A percentile compares a stretch with the other conserved stretches of the same genome.
Evolutionary conservation across 2,113 vertebrate genomes (phyloP).

Genomic region (Phrynosoma platyrhinos): DNA sequence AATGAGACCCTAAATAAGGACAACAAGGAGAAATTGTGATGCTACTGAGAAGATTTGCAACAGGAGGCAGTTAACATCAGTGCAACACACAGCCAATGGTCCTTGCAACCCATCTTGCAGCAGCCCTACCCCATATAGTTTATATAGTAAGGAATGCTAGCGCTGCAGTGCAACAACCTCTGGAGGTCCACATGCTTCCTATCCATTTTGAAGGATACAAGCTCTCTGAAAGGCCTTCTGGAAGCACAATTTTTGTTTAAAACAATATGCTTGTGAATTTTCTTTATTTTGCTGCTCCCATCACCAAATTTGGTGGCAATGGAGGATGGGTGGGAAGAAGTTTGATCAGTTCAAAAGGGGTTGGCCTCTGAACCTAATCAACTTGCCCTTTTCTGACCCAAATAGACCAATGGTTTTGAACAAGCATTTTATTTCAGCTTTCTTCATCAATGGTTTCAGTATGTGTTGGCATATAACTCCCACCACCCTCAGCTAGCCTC

Average conservation of each 20-base stretch:
- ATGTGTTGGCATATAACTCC: neutral
- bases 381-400: too few relatives aligned
- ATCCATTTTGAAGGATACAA: too few relatives aligned
- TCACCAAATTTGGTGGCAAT: neutral
- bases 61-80: neutral
- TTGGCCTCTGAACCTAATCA: too few relatives aligned
- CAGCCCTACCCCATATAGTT: too few relatives aligned
- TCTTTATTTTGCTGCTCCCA: neutral
- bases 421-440: neutral
- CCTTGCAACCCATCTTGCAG: too few relatives aligned
- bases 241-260: neutral
- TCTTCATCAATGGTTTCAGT: neutral
- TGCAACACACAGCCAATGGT: neutral
- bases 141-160: too few relatives aligned
- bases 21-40: constrained; percentile 23
- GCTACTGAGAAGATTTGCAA: neutral
- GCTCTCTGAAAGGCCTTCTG: too few relatives aligned
- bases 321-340: too few relatives aligned
- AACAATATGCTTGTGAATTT: neutral
- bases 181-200: too few relatives aligned
- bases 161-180: too few relatives aligned
- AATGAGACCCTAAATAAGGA: constrained; percentile 39
- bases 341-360: too few relatives aligned
- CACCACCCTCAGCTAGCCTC: neutral
- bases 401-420: neutral